Evolutionary conservation across 2,797 vertebrate genomes (phyloP).

Genomic region (Myioborus miniatus): DNA sequence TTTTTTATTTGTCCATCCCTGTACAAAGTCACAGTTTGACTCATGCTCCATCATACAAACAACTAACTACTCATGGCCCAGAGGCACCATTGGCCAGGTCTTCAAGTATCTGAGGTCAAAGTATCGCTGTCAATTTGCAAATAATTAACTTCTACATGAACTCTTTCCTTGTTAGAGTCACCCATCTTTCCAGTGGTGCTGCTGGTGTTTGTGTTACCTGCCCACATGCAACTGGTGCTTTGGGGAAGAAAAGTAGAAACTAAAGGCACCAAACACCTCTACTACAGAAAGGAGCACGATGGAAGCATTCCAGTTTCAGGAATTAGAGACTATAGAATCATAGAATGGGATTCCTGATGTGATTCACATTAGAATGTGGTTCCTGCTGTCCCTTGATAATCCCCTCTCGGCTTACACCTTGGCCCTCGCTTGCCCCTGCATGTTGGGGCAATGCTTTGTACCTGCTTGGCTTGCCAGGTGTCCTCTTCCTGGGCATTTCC

Average conservation of each 20-base stretch:
- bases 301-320: not conserved
- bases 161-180: not conserved
- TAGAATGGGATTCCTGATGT: not conserved
- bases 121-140: not conserved
- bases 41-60: not conserved
- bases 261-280: not conserved
- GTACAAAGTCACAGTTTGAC: not conserved
- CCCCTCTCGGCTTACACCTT: accelerated
- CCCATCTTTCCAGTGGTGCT: not conserved
- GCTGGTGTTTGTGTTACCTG: not conserved
- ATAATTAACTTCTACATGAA: slow-evolving; percentile 8
- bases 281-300: not conserved
- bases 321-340: not conserved
- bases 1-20: not conserved
- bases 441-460: not conserved
- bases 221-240: not conserved
- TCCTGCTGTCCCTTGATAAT: not conserved
- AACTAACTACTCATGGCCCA: not conserved
- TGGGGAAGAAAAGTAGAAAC: not conserved
- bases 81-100: not conserved
- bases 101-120: not conserved
- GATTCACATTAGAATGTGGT: not conserved
- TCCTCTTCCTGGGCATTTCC: not conserved
- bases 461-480: accelerated
- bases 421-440: not conserved